These are phyloP conservation scores for Andrena fulva DNA, from an alignment of 2,888 invertebrate species.

Conservation along the genomic window DNA sequence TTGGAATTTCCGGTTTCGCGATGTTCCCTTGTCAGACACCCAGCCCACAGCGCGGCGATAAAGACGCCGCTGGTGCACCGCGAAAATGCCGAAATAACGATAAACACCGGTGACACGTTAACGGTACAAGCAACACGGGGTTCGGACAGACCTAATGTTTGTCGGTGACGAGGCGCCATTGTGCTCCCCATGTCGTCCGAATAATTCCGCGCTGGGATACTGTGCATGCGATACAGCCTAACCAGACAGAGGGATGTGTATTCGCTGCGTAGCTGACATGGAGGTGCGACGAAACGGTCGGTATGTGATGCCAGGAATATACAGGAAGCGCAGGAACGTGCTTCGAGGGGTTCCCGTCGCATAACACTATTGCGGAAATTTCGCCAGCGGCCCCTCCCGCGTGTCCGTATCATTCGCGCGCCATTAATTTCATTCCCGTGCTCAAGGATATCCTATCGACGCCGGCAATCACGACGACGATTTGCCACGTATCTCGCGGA, in stretches of 20 bases:
- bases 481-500: constrained; percentile 66
- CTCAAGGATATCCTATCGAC: constrained; percentile 73
- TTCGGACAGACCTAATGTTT: constrained; percentile 6
- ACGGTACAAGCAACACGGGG: neutral
- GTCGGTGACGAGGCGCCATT: constrained; percentile 14
- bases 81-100: neutral
- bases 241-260: constrained; percentile 46
- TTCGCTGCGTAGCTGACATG: constrained; percentile 49
- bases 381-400: constrained; percentile 52
- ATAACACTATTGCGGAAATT: constrained; percentile 72
- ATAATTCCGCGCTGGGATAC: constrained; percentile 43
- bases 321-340: constrained; percentile 68
- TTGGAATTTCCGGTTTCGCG: too few species aligned
- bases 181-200: constrained; percentile 45
- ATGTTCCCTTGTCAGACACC: too few species aligned
- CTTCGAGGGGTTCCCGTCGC: constrained; percentile 70
- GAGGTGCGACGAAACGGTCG: constrained; percentile 73
- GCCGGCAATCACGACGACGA: constrained; percentile 71
- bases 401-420: constrained; percentile 70
- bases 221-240: constrained; percentile 27
- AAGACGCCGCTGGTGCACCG: too few species aligned
- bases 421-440: constrained; percentile 75
- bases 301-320: constrained; percentile 72
- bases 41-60: too few species aligned
- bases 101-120: neutral